Evolutionary conservation across 2,113 vertebrate species (phyloP), one percentile per base, ranked within the genome.

Genomic region (Tupaia chinensis): DNA sequence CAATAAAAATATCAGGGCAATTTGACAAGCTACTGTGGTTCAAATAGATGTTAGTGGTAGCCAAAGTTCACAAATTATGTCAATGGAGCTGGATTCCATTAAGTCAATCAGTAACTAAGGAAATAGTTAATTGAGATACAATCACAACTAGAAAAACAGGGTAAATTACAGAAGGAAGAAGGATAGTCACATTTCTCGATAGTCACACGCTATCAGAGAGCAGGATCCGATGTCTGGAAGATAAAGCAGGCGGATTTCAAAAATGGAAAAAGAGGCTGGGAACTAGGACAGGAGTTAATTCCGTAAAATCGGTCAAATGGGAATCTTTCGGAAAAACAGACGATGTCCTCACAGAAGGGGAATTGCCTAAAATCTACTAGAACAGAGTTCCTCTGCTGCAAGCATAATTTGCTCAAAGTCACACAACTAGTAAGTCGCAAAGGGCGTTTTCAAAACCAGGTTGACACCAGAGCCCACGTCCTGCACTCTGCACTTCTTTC

Each of bases 81-180:
- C 96, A 95, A 89, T 95, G 97, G 97, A 96, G 69, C 81, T 88
- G 70, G 85, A 97, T 96, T 97, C 97, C 97, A 97, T 97, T 89
- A 97, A 95, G 95, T 98, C 96, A 98, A 97, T 97, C 92, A 97
- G 96, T 98, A 98, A 98, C 97, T 90, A 98, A 97, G 93, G 93
- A 96, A 95, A 96, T 96, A 96, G 87, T 98, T 97, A 97, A 98
- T 96, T 97, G 97, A 97, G 97, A 97, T 97, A 96, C 6, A 94
- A 97, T 97, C 97, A 92, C 92, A 95, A 96, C 95, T 87, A 86
- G 95, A 97, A 97, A 97, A 98, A 95, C 96, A 96, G 94, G 96
- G 95, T 88, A 95, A 96, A 96, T 91, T 95, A 94, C 92, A 97
- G 84, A 97, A 95, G 89, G 95, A 84, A 95, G 89, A 93, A 53